These are phyloP conservation scores for Dunckerocampus dactyliophorus DNA, from an alignment of 2,113 vertebrate genomes.

Conservation along the genomic window DNA sequence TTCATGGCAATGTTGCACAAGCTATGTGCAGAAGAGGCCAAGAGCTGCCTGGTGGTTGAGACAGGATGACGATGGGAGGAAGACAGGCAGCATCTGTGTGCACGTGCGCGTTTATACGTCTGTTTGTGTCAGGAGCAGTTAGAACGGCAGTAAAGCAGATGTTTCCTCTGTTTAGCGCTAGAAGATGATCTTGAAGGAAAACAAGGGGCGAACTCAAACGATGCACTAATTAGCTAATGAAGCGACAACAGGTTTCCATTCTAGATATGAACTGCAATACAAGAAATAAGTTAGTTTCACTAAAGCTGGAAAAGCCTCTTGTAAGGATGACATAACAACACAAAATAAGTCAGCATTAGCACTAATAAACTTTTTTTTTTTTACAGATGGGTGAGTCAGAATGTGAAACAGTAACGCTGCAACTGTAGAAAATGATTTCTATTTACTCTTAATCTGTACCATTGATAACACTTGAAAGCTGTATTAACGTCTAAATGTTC, in stretches of 20 bases:
- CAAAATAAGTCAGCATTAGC: no score
- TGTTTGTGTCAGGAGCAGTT: constrained; percentile 57
- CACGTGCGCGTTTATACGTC: constrained; percentile 10
- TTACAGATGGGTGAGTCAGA: no score
- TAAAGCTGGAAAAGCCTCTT: not conserved
- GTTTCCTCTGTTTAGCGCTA: constrained; percentile 67
- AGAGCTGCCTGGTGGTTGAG: constrained; percentile 39
- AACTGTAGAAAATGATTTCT: not conserved
- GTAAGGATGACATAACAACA: no score
- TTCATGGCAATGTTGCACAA: constrained; percentile 1
- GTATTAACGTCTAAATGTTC: not conserved
- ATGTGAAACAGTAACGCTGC: no score
- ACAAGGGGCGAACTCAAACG: constrained; percentile 26
- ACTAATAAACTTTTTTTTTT: no score
- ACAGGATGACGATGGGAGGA: constrained; percentile 53
- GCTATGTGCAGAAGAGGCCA: not conserved
- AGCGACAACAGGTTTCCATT: not conserved
- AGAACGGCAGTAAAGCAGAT: constrained; percentile 67
- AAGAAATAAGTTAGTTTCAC: not conserved
- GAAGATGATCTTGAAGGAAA: constrained; percentile 51
- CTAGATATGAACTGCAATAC: not conserved
- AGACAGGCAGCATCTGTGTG: constrained; percentile 32
- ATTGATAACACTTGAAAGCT: not conserved
- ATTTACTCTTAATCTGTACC: not conserved
- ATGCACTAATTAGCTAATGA: constrained; percentile 1